Base-by-base conservation (phyloP, 35 echinoderm and acorn worm genomes). In the Amphiura filiformis region DNA sequence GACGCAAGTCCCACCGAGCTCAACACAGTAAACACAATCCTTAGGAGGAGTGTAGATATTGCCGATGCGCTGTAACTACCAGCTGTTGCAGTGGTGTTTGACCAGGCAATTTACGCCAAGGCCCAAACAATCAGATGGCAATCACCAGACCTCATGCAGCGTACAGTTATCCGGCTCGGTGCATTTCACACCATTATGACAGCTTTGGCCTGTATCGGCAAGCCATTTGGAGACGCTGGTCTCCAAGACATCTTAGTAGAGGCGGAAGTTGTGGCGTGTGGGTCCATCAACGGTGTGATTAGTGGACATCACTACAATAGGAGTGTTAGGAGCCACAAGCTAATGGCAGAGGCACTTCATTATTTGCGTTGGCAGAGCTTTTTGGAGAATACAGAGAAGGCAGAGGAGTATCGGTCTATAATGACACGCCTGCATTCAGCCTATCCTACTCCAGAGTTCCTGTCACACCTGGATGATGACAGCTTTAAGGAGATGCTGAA, bases 141-240 rank as follows among this genome's bases (percentile, higher is more conserved):
- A 85, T 89, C 84, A 42, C 79, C 64, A 80, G 57, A 49, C 34
- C 88, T 91, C 56, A 75, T 37, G 80, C 33, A 92, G 22, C 44
- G 90, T 77, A 82, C 90, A 23, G 84, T 97, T 28, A 56, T 97
- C 15, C 81, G 88, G 26, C 56, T 96, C 15, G 94, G 90, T 3
- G 90, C 82, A 70, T 96, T 92, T 37, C 94, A 96, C 41, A 96
- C 94, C 38, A 81, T 83, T 23, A 96, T 93, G 90, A 84, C 83
- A 47, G 20, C 78, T 39, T 56, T 96, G 31, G 77, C 90, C 26
- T 89, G 87, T 76, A 92, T 92, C 61, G 94, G 94, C 23, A 89
- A 75, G 76, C 76, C 75, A 38, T 95, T 91, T 86, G 36, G 86
- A 38, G 85, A 91, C 80, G 89, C 94, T 80, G 94, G 90, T 2